These are phyloP conservation scores for Heliothis peltigera DNA, from an alignment of 2,888 invertebrate species.

Conservation along the genomic window DNA sequence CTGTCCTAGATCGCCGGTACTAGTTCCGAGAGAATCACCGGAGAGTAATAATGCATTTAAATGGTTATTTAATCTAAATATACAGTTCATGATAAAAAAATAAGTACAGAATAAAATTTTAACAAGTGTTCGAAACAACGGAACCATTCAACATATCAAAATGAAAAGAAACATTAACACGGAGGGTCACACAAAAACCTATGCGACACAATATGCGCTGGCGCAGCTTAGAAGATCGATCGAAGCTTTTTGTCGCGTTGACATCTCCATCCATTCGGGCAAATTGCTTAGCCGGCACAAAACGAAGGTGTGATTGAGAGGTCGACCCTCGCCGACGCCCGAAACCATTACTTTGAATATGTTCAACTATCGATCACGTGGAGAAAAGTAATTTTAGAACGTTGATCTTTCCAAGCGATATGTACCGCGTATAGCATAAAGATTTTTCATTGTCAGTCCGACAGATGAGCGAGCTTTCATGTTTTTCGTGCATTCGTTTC, in stretches of 20 bases:
- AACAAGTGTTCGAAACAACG: slow-evolving; percentile 2
- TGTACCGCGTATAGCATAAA: slow-evolving; percentile 67
- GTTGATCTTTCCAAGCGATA: slow-evolving; percentile 69
- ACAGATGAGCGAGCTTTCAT: slow-evolving; percentile 42
- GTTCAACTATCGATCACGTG: slow-evolving; percentile 83
- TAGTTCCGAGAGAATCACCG: slow-evolving; percentile 61
- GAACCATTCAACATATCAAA: slow-evolving; percentile 32
- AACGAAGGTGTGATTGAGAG: slow-evolving; percentile 83
- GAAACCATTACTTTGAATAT: slow-evolving; percentile 84
- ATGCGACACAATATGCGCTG: slow-evolving; percentile 75
- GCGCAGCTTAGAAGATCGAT: slow-evolving; percentile 84
- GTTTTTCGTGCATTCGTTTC: slow-evolving; percentile 38
- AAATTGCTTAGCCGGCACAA: slow-evolving; percentile 81
- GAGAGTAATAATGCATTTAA: slow-evolving; percentile 47
- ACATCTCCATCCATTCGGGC: slow-evolving; percentile 88
- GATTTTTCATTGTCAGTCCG: slow-evolving; percentile 72
- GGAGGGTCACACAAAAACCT: slow-evolving; percentile 58
- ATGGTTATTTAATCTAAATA: background rate
- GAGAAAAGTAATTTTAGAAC: slow-evolving; percentile 73
- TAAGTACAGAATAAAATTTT: background rate
- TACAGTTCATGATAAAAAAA: background rate
- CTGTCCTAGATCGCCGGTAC: slow-evolving; percentile 68
- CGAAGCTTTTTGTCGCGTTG: slow-evolving; percentile 87
- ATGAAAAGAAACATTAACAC: slow-evolving; percentile 49
- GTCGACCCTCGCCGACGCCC: slow-evolving; percentile 67